phyloP scores from a whole-genome alignment of 2,797 vertebrate species.

The Orientallactaga sibirica region DNA sequence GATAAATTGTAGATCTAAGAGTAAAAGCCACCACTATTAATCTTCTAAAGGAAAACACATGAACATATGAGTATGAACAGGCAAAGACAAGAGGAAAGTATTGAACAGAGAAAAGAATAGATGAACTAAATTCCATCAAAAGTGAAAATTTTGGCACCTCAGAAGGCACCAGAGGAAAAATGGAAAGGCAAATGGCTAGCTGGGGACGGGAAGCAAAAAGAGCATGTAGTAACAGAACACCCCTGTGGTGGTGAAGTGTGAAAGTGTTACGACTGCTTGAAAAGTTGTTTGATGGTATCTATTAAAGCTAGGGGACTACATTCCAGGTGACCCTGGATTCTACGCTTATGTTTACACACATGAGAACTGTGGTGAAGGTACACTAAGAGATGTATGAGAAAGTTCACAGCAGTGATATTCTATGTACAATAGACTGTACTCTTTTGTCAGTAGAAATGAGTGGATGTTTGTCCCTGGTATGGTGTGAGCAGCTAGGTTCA shows the following conservation, averaged over 20 bases:
- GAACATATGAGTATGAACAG: neutral
- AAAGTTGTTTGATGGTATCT: neutral
- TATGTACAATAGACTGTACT: no score
- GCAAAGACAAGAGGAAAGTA: neutral
- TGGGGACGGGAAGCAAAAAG: no score
- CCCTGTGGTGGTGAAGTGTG: neutral
- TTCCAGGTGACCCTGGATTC: neutral
- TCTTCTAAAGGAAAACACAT: slow-evolving; percentile 22
- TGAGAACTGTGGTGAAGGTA: no score
- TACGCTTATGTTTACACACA: no score
- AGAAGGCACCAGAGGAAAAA: neutral
- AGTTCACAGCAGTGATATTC: no score
- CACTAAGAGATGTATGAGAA: no score
- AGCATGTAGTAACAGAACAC: no score
- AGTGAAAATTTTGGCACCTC: neutral
- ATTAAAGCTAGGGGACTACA: neutral
- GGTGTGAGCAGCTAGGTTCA: neutral
- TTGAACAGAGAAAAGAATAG: slow-evolving; percentile 8
- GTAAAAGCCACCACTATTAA: slow-evolving; percentile 11
- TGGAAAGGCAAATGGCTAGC: neutral
- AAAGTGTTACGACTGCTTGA: neutral
- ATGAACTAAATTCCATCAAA: slow-evolving; percentile 10
- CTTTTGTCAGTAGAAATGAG: neutral
- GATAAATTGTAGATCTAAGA: neutral
- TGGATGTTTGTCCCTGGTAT: neutral